Evolutionary conservation across 1,140 invertebrate genomes (phyloP), one percentile per base, ranked within the genome.

Genomic region (Atta texana): DNA sequence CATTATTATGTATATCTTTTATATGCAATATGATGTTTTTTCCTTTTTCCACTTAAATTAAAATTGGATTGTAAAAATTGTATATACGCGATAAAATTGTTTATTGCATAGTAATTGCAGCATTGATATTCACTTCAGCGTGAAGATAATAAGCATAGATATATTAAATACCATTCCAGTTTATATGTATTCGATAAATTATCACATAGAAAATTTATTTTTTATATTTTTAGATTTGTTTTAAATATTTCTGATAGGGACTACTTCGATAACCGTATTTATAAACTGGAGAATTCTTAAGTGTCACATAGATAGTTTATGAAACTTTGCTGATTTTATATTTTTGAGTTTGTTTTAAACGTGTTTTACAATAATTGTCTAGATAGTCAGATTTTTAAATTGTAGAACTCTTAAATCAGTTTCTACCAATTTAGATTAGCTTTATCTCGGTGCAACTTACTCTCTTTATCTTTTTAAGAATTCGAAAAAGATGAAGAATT

Each of bases 101-200:
- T 84, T 74, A 51, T 61, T 80, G 10, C 14, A 21, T 31, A 21
- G 61, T 80, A 80, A 80, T 80, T 34, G 61, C 49, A n/a, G 12
- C 49, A 80, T 68, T 69, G 5, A 21, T 66, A 44, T 24, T 80
- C 28, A 64, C 12, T 18, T 66, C 61, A 21, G 44, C 61, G 61
- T 78, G n/a, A 78, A 51, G 28, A 66, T 80, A 53, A 80, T 66
- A 34, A 66, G 5, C n/a, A 39, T 44, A 68, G n/a, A 28, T 74
- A 51, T 59, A 72, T 72, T 72, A 44, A 10, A 61, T 12, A 21
- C 18, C 28, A n/a, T 31, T 80, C n/a, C 10, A 39, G 16, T 69
- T 55, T 81, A n/a, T 44, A 49, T 34, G 5, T 61, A 49, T 4
- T 12, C 10, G 31, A 24, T 61, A 74, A 84, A 84, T 53, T 82